Percentiles rank a stretch among this genome's conserved stretches.
These are phyloP conservation scores for Ommatoiulus sabulosus DNA, from an alignment of 2,888 invertebrate species.

Conservation along the genomic window DNA sequence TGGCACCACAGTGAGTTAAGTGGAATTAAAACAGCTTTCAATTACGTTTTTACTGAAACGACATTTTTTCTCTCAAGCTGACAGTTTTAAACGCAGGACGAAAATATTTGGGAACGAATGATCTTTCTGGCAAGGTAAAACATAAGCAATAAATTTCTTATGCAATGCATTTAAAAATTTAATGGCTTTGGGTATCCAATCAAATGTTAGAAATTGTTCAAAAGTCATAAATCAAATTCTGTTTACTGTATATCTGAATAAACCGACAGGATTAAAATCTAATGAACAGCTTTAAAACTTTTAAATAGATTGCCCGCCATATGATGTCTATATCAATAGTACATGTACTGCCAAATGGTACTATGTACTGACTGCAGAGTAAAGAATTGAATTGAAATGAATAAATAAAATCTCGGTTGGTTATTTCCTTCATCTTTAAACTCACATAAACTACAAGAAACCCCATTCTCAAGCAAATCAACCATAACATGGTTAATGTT, in stretches of 20 bases:
- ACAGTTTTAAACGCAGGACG: constrained; percentile 74
- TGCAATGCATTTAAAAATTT: neutral
- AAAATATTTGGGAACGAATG: constrained; percentile 69
- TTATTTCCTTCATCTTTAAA: too few species aligned
- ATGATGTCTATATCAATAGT: neutral
- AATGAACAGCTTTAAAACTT: too few species aligned
- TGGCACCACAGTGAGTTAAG: constrained; percentile 72
- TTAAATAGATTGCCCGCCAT: too few species aligned
- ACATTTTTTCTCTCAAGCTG: constrained; percentile 67
- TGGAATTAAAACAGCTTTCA: constrained; percentile 24
- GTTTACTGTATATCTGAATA: too few species aligned
- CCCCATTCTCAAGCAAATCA: too few species aligned
- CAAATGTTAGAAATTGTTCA: neutral
- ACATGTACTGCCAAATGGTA: neutral
- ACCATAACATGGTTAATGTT: too few species aligned
- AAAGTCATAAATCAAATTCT: too few species aligned
- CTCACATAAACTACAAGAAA: too few species aligned
- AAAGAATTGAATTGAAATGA: too few species aligned
- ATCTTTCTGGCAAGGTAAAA: constrained; percentile 70
- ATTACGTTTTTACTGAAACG: neutral
- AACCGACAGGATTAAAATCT: too few species aligned
- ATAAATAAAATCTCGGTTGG: too few species aligned
- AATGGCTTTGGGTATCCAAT: constrained; percentile 1
- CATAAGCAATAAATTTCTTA: neutral
- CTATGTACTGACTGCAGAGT: too few species aligned